phyloP scores from a whole-genome alignment of 2,113 vertebrate species.

The Capreolus pygargus region DNA sequence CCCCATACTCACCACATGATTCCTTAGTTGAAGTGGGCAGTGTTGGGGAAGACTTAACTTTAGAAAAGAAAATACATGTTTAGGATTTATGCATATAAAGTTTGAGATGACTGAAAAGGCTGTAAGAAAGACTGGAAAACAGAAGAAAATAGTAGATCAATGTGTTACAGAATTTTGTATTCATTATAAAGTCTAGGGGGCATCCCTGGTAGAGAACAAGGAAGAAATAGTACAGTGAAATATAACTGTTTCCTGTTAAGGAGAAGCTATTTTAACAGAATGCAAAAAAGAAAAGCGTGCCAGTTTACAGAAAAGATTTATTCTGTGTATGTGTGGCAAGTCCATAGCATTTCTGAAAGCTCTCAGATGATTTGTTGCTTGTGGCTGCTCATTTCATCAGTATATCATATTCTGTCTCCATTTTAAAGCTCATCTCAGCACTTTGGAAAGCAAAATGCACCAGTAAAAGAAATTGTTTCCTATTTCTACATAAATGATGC shows the following conservation, averaged over 20 bases:
- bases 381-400: background rate
- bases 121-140: background rate
- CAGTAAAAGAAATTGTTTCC: background rate
- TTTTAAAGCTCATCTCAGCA: background rate
- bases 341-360: background rate
- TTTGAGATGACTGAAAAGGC: background rate
- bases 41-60: background rate
- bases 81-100: background rate
- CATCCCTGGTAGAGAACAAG: background rate
- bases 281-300: background rate
- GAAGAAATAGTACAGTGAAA: background rate
- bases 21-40: background rate
- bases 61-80: background rate
- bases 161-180: background rate
- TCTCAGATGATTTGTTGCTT: background rate
- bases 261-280: background rate
- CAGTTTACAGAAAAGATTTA: background rate
- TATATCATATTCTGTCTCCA: background rate
- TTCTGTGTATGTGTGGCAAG: background rate
- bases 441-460: background rate
- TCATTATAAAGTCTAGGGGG: background rate
- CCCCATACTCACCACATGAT: background rate
- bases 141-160: background rate
- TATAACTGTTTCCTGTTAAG: background rate
- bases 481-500: background rate